Base-by-base conservation (phyloP, 2,888 invertebrate genomes). In the Acholoe squamosa region DNA sequence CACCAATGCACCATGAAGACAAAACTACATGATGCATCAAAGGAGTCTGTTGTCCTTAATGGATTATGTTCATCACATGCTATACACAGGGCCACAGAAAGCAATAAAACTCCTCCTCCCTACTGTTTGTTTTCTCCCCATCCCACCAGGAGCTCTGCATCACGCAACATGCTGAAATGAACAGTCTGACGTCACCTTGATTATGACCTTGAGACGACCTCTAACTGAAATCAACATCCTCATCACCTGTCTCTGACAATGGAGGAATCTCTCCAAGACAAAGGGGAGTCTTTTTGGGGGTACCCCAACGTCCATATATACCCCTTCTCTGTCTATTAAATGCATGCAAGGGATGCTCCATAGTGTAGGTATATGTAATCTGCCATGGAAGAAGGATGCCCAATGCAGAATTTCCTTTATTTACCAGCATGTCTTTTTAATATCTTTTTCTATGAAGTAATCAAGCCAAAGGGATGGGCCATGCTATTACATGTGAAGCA, bases 111-210 rank as follows among this genome's bases (percentile, higher is more conserved):
- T 7, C 19, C n/a, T 19, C 22, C 61, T 61, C 22, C n/a, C 61
- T 10, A 19, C 51, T 84, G 43, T 84, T 84, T 84, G 84, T 84
- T 51, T 33, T 33, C 51, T n/a, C 34, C 25, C 43, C n/a, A 14
- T 25, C 33, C n/a, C 84, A 5, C 10, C n/a, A 84, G 43, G 43
- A n/a, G 43, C 12, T 5, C 22, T 1, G 0, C 19, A 7, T 84
- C 84, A 84, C 43, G 84, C 84, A 84, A 84, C 43, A 84, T 43
- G 43, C 84, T 19, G 84, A 84, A 84, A 84, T 84, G 84, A 84
- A 84, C 84, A 84, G 51, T 28, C 51, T 51, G 51, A 51, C 43
- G 84, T 84, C 84, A 84, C 84, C 84, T 84, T 84, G 84, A 84
- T 84, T 5, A 1, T 51, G 84, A 84, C 84, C 84, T 84, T 84